A percentile compares a stretch with the other conserved stretches of the same genome.
These are phyloP conservation scores for Hydrocynus forskahlii DNA, from an alignment of 2,797 vertebrate species.

Conservation along the genomic window DNA sequence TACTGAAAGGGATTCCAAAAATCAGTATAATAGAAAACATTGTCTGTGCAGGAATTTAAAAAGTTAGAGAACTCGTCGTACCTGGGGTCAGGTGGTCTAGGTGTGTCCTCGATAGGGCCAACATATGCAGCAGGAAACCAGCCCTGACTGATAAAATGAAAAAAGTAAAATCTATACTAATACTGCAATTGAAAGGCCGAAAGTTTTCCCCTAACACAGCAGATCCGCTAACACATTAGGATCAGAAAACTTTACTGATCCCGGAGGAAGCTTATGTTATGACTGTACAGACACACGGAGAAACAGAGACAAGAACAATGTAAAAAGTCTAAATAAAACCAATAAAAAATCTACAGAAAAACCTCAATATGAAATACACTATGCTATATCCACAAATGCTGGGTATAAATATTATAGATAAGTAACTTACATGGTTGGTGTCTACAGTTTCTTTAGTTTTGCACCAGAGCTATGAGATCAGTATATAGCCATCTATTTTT, in stretches of 20 bases:
- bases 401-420: too few relatives aligned
- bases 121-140: conserved; percentile 94
- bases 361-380: too few relatives aligned
- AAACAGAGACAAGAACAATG: too few relatives aligned
- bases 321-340: too few relatives aligned
- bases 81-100: conserved; percentile 54
- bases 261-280: too few relatives aligned
- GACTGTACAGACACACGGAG: too few relatives aligned
- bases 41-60: not conserved
- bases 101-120: conserved; percentile 75
- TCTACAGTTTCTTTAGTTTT: too few relatives aligned
- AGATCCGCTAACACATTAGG: not conserved
- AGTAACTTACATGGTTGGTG: too few relatives aligned
- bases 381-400: too few relatives aligned
- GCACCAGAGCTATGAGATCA: not conserved
- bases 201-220: not conserved
- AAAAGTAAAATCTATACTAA: not conserved
- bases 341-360: too few relatives aligned
- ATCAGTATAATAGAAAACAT: not conserved
- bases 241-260: not conserved
- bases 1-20: conserved; percentile 19
- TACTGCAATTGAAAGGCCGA: not conserved
- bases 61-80: conserved; percentile 55
- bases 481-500: too few relatives aligned
- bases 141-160: conserved; percentile 79